These are phyloP conservation scores for Protobothrops mucrosquamatus DNA, from an alignment of 2,113 vertebrate species.

Conservation along the genomic window DNA sequence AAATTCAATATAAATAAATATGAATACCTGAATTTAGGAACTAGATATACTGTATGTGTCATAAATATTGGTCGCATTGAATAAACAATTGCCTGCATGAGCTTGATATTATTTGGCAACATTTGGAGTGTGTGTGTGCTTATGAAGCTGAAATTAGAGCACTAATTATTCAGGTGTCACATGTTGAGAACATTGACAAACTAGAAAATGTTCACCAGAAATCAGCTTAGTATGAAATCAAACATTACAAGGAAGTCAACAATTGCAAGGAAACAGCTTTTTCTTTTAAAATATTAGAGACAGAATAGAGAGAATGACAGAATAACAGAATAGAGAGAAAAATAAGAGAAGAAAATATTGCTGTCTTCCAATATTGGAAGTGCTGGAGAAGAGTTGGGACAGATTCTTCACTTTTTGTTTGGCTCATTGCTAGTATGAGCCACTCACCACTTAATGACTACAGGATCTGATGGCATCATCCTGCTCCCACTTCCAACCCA, in stretches of 20 bases:
- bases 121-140: neutral
- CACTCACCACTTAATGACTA: neutral
- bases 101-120: neutral
- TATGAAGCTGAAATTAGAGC: neutral
- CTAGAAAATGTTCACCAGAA: neutral
- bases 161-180: neutral
- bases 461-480: neutral
- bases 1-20: neutral
- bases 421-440: neutral
- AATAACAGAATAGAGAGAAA: neutral
- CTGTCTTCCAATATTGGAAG: neutral
- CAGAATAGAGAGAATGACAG: neutral
- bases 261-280: neutral
- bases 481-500: neutral
- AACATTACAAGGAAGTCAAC: neutral
- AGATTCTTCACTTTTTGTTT: neutral
- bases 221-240: neutral
- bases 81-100: neutral
- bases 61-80: neutral
- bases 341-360: neutral
- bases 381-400: neutral
- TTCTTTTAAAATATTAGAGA: neutral
- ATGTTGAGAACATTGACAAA: neutral
- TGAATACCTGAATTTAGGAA: neutral
- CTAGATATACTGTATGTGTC: neutral